Evolutionary conservation across 2,113 vertebrate genomes (phyloP), one percentile per base, ranked within the genome.

Genomic region (Pongo pygmaeus): DNA sequence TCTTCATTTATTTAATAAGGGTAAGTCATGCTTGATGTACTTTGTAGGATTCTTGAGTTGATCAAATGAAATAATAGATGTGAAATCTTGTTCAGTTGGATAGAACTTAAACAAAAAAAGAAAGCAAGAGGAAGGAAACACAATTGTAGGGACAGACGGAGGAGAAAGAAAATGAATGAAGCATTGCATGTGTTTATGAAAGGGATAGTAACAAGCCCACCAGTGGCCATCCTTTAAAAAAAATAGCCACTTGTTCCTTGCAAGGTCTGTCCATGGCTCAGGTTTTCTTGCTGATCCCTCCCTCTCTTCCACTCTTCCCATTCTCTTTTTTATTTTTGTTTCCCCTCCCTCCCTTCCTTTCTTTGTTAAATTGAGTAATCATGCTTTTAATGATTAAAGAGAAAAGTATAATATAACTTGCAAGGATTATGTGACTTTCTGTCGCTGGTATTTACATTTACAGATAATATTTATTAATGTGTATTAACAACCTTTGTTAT

Each of bases 391-490:
- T 93, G 40, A 48, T 87, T 92, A 81, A 93, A 84, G 67, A 94
- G 10, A 95, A 96, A 95, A 70, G 1, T 67, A 16, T 81, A 84
- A 89, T 67, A 38, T 38, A 57, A 52, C 23, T 84, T 11, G 89
- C 2, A 80, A 48, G 25, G 11, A 96, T 95, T 61, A 48, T 55
- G 94, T 94, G 35, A 17, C 59, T 96, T 96, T 94, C 64, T 94
- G 32, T 95, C 8, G 3, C 11, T 87, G 27, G 6, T 92, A 75
- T 92, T 79, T 85, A 90, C 6, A 85, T 81, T 80, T 88, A 91
- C 8, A 79, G 74, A n/a, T 88, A 78, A 50, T 84, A 67, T 75
- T 95, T 89, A 46, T 79, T 91, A 59, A 91, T 70, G 6, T 72
- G 32, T 86, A 46, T 92, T 86, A 83, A 93, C 18, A 67, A 25